Evolutionary conservation across 2,888 invertebrate species (phyloP), one percentile per base, ranked within the genome.

Genomic region (Pristionchus maxplancki): DNA sequence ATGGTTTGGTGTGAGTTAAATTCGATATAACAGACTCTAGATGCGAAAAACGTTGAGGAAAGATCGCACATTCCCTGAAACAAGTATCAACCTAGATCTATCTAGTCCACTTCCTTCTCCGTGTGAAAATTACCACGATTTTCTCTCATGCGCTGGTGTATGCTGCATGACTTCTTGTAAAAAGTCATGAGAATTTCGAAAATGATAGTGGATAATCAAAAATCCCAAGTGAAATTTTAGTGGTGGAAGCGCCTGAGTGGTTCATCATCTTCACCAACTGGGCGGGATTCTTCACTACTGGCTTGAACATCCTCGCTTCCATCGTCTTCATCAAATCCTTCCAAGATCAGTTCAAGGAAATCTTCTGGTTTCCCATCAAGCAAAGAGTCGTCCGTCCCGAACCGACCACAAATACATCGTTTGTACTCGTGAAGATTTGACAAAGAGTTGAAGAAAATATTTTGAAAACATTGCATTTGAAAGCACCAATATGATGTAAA

Each of bases 231-330:
- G 44, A 9, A 44, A 44, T 44, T 78, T 24, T 28, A 78, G 78
- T 44, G 17, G n/a, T 78, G 13, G 4, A 48, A n/a, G 44, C 44
- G n/a, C 78, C 78, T 11, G n/a, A 48, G n/a, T 78, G 78, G 78
- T 78, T 78, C 44, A 78, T 78, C 8, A 20, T 28, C 28, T 44
- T 78, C 44, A 48, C 78, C 4, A 28, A 78, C 6, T 78, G 78
- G 78, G 78, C 78, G 11, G 78, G 44, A 24, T 78, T 44, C 78
- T 78, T 78, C 48, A 78, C 78, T 48, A 78, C 78, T 48, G 78
- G 78, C 9, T 44, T 78, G 24, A 78, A 78, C 28, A n/a, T 78
- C 28, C 40, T 48, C 28, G 78, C 78, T 44, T 78, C 78, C 24
- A 78, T 78, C 78, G 28, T 78, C 15, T 78, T 78, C 28, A 78